Evolutionary conservation across 2,113 vertebrate species (phyloP).

Genomic region (Piprites chloris): DNA sequence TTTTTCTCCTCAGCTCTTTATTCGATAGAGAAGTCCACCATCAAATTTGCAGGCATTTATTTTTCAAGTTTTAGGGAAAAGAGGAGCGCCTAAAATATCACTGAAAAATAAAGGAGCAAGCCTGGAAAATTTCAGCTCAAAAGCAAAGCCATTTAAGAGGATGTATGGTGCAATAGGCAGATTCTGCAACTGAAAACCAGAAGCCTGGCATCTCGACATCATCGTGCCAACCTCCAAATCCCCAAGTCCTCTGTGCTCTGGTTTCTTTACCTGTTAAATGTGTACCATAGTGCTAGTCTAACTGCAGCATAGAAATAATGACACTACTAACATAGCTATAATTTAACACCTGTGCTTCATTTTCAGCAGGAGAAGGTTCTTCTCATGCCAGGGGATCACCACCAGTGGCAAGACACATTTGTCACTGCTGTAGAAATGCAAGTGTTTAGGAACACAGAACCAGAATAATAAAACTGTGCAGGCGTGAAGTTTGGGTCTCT

Average conservation of each 20-base stretch:
- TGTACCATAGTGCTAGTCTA: background rate
- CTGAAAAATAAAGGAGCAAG: background rate
- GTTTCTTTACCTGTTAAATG: background rate
- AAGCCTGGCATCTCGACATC: background rate
- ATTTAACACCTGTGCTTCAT: background rate
- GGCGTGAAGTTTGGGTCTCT: background rate
- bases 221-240: background rate
- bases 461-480: background rate
- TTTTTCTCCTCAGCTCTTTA: background rate
- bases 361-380: background rate
- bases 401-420: background rate
- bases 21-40: background rate
- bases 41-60: background rate
- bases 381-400: background rate
- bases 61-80: background rate
- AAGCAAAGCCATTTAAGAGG: background rate
- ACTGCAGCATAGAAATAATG: background rate
- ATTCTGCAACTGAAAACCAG: background rate
- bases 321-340: background rate
- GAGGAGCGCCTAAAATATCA: background rate
- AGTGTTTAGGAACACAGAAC: background rate
- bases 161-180: background rate
- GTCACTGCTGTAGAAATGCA: rapidly evolving
- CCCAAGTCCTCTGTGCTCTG: background rate
- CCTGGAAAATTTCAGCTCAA: background rate